Percentiles rank a stretch among this genome's conserved stretches.
phyloP scores from a whole-genome alignment of 2,888 invertebrate genomes.

The Cinara cedri region DNA sequence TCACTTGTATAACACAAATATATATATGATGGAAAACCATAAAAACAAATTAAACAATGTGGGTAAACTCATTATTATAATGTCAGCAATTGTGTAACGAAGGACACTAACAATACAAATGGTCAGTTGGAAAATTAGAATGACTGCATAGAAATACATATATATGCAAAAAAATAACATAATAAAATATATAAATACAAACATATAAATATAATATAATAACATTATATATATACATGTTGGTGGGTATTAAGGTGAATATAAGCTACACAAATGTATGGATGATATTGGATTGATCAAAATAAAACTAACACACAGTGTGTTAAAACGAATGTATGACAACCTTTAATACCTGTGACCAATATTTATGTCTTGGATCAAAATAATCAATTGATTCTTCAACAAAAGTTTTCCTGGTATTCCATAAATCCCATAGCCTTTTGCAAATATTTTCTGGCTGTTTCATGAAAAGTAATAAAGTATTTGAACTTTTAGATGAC shows the following conservation, averaged over 20 bases:
- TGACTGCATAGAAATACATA: conserved; percentile 41
- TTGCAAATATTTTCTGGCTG: conserved; percentile 47
- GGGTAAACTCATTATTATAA: conserved; percentile 56
- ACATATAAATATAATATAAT: conserved; percentile 6
- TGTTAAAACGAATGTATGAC: conserved; percentile 7
- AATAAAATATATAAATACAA: conserved; percentile 18
- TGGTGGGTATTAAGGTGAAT: neutral
- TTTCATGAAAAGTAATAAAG: conserved; percentile 21
- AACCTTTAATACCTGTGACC: conserved; percentile 44
- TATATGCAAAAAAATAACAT: conserved; percentile 20
- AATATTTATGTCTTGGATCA: conserved; percentile 55
- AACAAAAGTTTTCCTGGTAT: conserved; percentile 43
- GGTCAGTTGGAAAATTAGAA: conserved; percentile 54
- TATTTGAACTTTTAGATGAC: neutral
- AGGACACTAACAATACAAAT: conserved; percentile 55
- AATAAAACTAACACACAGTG: conserved; percentile 4
- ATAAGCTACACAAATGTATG: conserved; percentile 17
- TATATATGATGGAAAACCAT: conserved; percentile 44
- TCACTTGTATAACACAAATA: conserved; percentile 25
- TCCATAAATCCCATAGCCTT: conserved; percentile 42
- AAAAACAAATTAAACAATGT: conserved; percentile 55
- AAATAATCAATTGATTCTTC: conserved; percentile 52
- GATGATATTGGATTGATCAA: conserved; percentile 6
- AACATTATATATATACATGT: neutral
- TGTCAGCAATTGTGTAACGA: conserved; percentile 54